Base-by-base conservation (phyloP, 1,140 invertebrate species). In the Nephila pilipes region DNA sequence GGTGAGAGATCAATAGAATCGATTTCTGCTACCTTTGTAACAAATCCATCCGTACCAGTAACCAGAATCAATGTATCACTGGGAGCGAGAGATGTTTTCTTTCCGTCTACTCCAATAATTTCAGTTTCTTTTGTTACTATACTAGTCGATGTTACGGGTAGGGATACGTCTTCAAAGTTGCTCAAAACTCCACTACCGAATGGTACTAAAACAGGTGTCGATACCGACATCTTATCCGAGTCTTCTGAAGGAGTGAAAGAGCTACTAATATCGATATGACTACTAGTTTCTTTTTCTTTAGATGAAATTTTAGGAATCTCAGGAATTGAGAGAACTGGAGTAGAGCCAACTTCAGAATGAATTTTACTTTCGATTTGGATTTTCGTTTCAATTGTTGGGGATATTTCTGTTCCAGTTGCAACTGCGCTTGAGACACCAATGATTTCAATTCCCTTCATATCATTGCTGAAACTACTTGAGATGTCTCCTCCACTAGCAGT, bases 21-120 rank as follows among this genome's bases (percentile, higher is more conserved):
- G 46, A 85, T 29, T 79, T 94, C 92, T 75, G 93, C 54, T 12
- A 93, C 22, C 60, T 92, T 92, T 18, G 94, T 94, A 20, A 94
- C 75, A 58, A 90, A 89, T 3, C 94, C 94, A 87, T 94, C 94
- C 0, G 75, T 87, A 20, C 94, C 94, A 36, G 94, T 94, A 38
- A 94, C 69, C 6, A 94, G 8, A 10, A 94, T 46, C 8, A 94
- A 63, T 18, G 88, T 94, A 57, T 83, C 94, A 80, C 88, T 92
- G 12, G 93, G 55, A 25, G 63, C 29, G 22, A 94, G 54, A 54
- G 83, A 90, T n/a, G 94, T 94, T 32, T 90, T 93, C 16, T 80
- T 55, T 5, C 92, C 91, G 90, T 94, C 85, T 16, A 87, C 18
- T n/a, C 94, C 94, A 57, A 94, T 80, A 16, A 94, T n/a, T 65